phyloP scores from a whole-genome alignment of 2,113 vertebrate species.

The Saguinus midas region DNA sequence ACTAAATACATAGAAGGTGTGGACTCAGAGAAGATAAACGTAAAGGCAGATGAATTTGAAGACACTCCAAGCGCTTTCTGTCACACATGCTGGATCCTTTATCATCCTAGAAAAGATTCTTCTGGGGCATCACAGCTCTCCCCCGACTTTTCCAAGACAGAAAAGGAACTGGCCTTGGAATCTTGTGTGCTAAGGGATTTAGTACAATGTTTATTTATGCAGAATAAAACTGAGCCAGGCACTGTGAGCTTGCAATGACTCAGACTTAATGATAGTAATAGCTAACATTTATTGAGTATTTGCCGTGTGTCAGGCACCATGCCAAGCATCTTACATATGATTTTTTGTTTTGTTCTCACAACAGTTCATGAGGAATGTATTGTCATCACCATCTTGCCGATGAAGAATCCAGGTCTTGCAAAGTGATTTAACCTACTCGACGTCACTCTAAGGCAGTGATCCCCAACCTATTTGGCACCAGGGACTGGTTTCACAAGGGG shows the following conservation, averaged over 20 bases:
- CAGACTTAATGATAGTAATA: constrained; percentile 52
- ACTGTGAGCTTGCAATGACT: not conserved
- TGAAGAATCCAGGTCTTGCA: not conserved
- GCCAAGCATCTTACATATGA: not conserved
- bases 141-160: not conserved
- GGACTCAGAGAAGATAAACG: not conserved
- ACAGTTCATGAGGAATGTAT: not conserved
- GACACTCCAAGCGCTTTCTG: not conserved
- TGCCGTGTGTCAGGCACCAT: constrained; percentile 10
- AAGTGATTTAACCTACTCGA: not conserved
- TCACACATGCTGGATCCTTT: not conserved
- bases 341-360: not conserved
- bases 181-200: constrained; percentile 14
- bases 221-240: constrained; percentile 57
- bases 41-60: too few relatives aligned
- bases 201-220: constrained; percentile 59
- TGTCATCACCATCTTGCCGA: not conserved
- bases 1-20: rapidly evolving
- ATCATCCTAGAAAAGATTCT: not conserved
- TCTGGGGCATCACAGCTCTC: not conserved
- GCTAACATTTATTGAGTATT: constrained; percentile 58
- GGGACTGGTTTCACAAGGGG: too few relatives aligned
- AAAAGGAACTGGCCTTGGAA: not conserved
- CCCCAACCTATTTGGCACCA: too few relatives aligned
- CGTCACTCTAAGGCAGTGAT: not conserved